phyloP scores from a whole-genome alignment of 2,888 invertebrate genomes.

The Hydraecia micacea region DNA sequence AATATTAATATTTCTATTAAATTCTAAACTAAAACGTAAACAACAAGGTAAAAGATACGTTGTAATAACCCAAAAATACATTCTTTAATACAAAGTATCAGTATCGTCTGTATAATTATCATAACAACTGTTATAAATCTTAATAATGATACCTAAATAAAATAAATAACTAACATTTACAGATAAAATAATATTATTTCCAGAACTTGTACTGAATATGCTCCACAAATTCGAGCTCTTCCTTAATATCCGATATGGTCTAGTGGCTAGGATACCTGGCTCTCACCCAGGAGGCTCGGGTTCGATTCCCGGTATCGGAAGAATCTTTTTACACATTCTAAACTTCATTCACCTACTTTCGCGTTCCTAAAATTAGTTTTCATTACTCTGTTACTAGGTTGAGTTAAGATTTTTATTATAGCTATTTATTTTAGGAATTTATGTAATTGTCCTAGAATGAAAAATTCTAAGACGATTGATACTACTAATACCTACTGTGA shows the following conservation, averaged over 20 bases:
- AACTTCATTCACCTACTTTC: neutral
- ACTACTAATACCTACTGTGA: no score
- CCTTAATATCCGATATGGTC: constrained; percentile 88
- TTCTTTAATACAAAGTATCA: constrained; percentile 24
- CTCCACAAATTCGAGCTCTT: accelerated
- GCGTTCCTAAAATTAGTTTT: constrained; percentile 27
- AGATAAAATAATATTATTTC: neutral
- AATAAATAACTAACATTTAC: neutral
- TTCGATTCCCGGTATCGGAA: constrained; percentile 92
- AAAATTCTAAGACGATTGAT: neutral
- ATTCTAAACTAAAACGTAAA: constrained; percentile 17
- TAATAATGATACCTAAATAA: constrained; percentile 22
- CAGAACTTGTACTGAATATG: neutral
- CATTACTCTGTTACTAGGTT: constrained; percentile 25
- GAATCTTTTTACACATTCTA: constrained; percentile 69
- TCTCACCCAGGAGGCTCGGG: constrained; percentile 91
- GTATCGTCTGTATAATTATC: constrained; percentile 24
- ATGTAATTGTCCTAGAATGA: neutral
- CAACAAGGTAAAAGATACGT: constrained; percentile 25
- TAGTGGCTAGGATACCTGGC: constrained; percentile 92
- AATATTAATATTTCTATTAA: constrained; percentile 4
- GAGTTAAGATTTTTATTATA: constrained; percentile 16
- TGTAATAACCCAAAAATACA: constrained; percentile 15
- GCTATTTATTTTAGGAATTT: constrained; percentile 13
- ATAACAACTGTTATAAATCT: constrained; percentile 26